A percentile compares a stretch with the other conserved stretches of the same genome.
phyloP scores from a whole-genome alignment of 2,888 invertebrate species.

The Byasa hedistus region DNA sequence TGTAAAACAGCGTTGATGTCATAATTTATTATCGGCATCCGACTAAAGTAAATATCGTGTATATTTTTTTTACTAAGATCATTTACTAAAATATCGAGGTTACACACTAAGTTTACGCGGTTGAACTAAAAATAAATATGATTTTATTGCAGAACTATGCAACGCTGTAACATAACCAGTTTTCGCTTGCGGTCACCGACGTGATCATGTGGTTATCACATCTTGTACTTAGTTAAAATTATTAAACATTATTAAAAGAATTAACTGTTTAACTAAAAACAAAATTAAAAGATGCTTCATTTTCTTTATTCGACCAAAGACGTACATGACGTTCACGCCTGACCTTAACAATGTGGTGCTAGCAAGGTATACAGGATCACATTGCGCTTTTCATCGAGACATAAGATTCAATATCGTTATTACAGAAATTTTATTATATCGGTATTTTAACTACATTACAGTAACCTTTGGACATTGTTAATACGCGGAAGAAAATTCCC shows the following conservation, averaged over 20 bases:
- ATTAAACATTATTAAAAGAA: slow-evolving; percentile 17
- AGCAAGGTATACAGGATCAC: too few relatives aligned
- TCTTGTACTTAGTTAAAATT: slow-evolving; percentile 28
- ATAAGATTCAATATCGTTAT: too few relatives aligned
- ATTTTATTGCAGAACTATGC: slow-evolving; percentile 45
- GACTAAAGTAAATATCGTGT: not conserved
- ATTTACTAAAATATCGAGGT: slow-evolving; percentile 2
- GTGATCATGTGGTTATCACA: slow-evolving; percentile 42
- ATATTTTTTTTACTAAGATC: not conserved
- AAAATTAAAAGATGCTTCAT: too few relatives aligned
- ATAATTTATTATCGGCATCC: not conserved
- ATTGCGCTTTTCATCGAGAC: too few relatives aligned
- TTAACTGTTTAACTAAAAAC: not conserved
- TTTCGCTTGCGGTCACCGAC: slow-evolving; percentile 42
- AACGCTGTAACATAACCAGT: slow-evolving; percentile 57
- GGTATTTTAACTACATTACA: too few relatives aligned
- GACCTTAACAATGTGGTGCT: too few relatives aligned
- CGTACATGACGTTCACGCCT: too few relatives aligned
- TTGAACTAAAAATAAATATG: slow-evolving; percentile 24
- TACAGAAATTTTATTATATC: too few relatives aligned
- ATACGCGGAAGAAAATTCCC: too few relatives aligned
- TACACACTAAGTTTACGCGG: not conserved
- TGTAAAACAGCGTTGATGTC: not conserved
- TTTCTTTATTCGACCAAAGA: too few relatives aligned
- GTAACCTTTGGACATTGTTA: too few relatives aligned